Conservation (phyloP, 2,113 vertebrate species). For the Athene cunicularia region DNA sequence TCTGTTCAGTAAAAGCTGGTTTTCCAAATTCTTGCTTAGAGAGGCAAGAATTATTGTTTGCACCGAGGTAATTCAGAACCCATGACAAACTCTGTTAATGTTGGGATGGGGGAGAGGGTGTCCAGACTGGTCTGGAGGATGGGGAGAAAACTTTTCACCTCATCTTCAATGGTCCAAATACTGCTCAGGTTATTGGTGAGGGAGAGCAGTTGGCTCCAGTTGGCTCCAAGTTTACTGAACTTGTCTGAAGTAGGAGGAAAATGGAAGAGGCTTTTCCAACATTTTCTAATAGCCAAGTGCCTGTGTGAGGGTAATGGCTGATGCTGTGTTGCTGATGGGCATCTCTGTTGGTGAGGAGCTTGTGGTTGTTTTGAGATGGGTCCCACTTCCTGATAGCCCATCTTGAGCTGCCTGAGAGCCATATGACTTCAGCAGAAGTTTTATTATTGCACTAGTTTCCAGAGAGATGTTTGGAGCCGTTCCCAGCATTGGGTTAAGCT, state of each 20-base stretch:
- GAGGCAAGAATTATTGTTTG: not conserved
- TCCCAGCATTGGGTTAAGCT: not conserved
- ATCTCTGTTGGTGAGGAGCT: not conserved
- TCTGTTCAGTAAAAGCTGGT: not conserved
- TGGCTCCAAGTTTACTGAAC: not conserved
- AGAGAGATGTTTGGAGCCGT: not conserved
- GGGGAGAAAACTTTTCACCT: not conserved
- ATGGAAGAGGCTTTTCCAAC: not conserved
- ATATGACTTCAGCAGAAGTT: not conserved
- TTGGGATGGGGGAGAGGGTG: not conserved
- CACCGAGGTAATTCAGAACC: not conserved
- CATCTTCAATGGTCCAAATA: not conserved
- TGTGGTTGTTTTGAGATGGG: not conserved
- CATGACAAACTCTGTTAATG: not conserved
- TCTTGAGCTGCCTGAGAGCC: not conserved
- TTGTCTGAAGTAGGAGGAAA: not conserved
- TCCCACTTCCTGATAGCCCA: not conserved
- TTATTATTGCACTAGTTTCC: not conserved
- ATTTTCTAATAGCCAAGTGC: not conserved
- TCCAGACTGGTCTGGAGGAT: not conserved
- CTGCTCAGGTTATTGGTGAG: not conserved
- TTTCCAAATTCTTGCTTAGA: conserved; percentile 36
- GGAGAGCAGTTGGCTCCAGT: not conserved
- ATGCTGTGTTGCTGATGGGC: not conserved
- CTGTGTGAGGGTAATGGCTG: not conserved